Conservation (phyloP, 2,888 invertebrate genomes). For the Drosophila nr. fundita region DNA sequence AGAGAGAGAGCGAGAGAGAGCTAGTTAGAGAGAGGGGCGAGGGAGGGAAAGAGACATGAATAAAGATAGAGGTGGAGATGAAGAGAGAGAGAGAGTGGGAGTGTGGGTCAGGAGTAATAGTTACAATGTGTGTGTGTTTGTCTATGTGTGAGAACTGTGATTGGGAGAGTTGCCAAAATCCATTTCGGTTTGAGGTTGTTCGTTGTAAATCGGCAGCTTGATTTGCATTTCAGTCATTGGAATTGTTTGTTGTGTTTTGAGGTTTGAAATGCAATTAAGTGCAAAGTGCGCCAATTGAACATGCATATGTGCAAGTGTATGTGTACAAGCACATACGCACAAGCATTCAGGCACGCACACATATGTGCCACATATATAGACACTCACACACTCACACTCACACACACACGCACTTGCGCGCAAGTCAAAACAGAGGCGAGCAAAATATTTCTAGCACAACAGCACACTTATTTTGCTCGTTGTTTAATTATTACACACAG, state of each 20-base stretch:
- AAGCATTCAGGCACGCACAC: background rate
- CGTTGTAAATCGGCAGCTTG: constrained; percentile 29
- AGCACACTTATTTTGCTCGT: constrained; percentile 5
- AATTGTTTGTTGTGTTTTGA: constrained; percentile 18
- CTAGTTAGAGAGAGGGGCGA: background rate
- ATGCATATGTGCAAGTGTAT: background rate
- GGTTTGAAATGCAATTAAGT: constrained; percentile 42
- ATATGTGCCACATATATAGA: constrained; percentile 1
- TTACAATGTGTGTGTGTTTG: background rate
- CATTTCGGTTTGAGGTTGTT: constrained; percentile 23
- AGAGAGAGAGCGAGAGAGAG: background rate
- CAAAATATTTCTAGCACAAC: constrained; percentile 34
- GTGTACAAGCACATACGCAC: background rate
- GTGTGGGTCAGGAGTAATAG: constrained; percentile 3
- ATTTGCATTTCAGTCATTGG: constrained; percentile 58
- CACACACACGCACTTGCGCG: constrained; percentile 38
- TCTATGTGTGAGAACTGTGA: background rate
- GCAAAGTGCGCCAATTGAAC: constrained; percentile 29
- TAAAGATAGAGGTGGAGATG: background rate
- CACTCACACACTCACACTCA: background rate
- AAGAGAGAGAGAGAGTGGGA: background rate
- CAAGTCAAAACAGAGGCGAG: constrained; percentile 48
- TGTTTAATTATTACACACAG: constrained; percentile 8
- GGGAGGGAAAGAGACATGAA: background rate
- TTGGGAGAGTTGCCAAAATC: constrained; percentile 32